phyloP scores from a whole-genome alignment of 2,888 invertebrate genomes.

The Monopis laevigella region DNA sequence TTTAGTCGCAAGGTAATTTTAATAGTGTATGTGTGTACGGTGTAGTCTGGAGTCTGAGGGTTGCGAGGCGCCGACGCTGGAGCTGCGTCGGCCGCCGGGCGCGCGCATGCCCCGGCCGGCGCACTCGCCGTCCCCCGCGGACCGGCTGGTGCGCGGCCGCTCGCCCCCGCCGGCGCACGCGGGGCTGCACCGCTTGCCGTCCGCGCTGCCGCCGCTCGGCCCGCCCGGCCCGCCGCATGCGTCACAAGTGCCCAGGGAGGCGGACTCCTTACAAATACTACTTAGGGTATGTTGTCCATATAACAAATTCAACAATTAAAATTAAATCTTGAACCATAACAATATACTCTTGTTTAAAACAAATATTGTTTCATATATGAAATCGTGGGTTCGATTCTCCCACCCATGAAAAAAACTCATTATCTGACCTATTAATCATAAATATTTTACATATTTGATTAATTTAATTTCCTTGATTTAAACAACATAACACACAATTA shows the following conservation, averaged over 20 bases:
- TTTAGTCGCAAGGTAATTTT: neutral
- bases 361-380: no score
- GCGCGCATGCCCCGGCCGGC: slow-evolving; percentile 73
- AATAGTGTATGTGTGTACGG: neutral
- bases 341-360: no score
- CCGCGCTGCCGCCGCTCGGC: slow-evolving; percentile 42
- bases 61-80: slow-evolving; percentile 75
- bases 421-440: no score
- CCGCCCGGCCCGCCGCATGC: slow-evolving; percentile 73
- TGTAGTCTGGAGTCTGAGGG: slow-evolving; percentile 62
- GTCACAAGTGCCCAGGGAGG: slow-evolving; percentile 82
- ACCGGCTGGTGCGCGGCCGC: slow-evolving; percentile 57
- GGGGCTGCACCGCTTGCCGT: slow-evolving; percentile 25
- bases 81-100: slow-evolving; percentile 71
- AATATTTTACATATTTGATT: no score
- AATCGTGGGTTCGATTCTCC: no score
- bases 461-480: no score
- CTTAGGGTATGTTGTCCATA: slow-evolving; percentile 65
- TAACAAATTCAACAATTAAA: no score
- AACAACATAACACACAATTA: no score
- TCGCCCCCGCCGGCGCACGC: slow-evolving; percentile 31
- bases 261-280: slow-evolving; percentile 82
- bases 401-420: no score
- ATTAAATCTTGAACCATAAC: no score
- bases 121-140: slow-evolving; percentile 75